A percentile compares a stretch with the other conserved stretches of the same genome.
Evolutionary conservation across 2,113 vertebrate genomes (phyloP).

Genomic region (Sarotherodon lohbergeri): DNA sequence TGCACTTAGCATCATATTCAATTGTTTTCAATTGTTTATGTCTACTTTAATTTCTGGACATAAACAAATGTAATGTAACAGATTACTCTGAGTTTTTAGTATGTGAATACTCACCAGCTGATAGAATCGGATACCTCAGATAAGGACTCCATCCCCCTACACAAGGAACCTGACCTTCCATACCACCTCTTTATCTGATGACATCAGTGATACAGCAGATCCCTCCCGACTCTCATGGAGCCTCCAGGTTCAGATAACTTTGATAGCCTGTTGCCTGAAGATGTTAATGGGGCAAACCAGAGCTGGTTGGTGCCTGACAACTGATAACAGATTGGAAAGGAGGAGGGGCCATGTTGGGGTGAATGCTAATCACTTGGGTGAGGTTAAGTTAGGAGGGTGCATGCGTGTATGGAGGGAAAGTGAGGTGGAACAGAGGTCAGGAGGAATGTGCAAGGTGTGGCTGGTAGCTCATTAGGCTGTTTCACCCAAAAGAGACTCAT

Average conservation of each 20-base stretch:
- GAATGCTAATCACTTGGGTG: constrained; percentile 31
- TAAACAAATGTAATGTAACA: neutral
- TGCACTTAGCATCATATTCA: neutral
- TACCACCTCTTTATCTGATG: constrained; percentile 67
- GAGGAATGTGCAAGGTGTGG: constrained; percentile 56
- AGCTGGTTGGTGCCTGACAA: constrained; percentile 52
- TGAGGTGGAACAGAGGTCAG: constrained; percentile 60
- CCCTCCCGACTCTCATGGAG: constrained; percentile 30
- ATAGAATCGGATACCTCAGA: neutral
- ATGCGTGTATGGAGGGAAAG: constrained; percentile 47
- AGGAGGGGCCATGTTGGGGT: neutral
- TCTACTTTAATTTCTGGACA: neutral
- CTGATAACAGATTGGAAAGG: constrained; percentile 53
- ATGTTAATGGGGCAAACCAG: constrained; percentile 54
- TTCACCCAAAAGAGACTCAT: constrained; percentile 36
- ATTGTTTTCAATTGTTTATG: neutral
- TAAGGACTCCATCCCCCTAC: neutral
- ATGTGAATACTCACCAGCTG: neutral
- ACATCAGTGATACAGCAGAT: constrained; percentile 55
- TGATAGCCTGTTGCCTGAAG: constrained; percentile 67
- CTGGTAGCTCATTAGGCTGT: constrained; percentile 42
- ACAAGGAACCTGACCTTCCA: neutral
- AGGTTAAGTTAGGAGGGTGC: constrained; percentile 10
- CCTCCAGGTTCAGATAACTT: constrained; percentile 55
- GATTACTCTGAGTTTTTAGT: neutral